Evolutionary conservation across 2,888 invertebrate genomes (phyloP).

Genomic region (Microplitis manilae): DNA sequence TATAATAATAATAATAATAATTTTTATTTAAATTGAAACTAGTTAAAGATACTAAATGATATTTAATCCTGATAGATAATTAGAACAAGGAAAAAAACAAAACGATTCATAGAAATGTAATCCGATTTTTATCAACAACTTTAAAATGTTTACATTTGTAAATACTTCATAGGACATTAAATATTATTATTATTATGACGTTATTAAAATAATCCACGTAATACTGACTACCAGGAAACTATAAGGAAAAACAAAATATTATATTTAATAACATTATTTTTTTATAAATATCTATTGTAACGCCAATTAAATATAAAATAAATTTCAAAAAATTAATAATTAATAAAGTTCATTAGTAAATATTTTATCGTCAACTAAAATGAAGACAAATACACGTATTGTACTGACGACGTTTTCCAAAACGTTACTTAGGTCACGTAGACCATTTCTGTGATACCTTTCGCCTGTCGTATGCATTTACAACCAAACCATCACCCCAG

Average conservation of each 20-base stretch:
- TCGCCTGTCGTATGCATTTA: neutral
- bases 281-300: neutral
- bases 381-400: neutral
- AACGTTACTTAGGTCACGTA: neutral
- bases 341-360: no score
- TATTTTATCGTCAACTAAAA: no score
- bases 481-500: neutral
- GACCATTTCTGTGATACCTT: neutral
- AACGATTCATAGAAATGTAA: neutral
- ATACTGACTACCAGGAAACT: neutral
- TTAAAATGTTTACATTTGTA: neutral
- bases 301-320: neutral
- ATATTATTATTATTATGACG: neutral
- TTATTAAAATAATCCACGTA: neutral
- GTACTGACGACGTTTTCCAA: neutral
- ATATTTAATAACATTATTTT: neutral
- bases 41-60: neutral
- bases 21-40: neutral
- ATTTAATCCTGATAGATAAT: no score
- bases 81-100: neutral
- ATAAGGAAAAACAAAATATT: neutral
- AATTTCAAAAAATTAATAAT: neutral
- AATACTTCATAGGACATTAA: neutral
- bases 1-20: no score
- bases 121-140: neutral